A percentile compares a stretch with the other conserved stretches of the same genome.
Conservation (phyloP, 2,888 invertebrate species). For the Chloroclystis v-ata region DNA sequence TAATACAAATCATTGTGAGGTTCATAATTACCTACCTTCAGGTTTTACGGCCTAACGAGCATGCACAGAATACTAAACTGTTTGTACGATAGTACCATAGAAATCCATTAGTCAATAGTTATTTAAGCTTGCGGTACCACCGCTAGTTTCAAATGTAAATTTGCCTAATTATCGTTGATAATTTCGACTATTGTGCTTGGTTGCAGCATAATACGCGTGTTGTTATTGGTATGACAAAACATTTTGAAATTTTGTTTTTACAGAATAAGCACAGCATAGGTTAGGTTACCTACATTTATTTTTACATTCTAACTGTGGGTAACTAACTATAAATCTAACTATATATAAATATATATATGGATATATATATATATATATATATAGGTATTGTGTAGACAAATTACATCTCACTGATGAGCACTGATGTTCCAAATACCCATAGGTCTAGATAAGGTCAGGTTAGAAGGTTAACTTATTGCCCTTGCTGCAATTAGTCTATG, state of each 20-base stretch:
- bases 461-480: no score
- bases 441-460: no score
- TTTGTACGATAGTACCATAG: constrained; percentile 1
- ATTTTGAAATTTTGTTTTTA: not conserved
- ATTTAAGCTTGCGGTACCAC: constrained; percentile 19
- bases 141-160: constrained; percentile 28
- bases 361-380: no score
- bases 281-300: no score
- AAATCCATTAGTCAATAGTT: constrained; percentile 5
- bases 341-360: no score
- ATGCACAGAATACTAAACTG: constrained; percentile 6
- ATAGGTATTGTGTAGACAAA: no score
- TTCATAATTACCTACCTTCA: constrained; percentile 13
- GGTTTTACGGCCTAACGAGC: constrained; percentile 25
- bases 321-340: no score
- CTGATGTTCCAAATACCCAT: no score
- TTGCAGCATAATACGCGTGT: not conserved
- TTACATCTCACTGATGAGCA: no score
- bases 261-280: no score
- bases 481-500: no score
- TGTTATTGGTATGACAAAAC: not conserved
- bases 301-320: no score
- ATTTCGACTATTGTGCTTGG: constrained; percentile 20
- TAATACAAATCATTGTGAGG: constrained; percentile 16
- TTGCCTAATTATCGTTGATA: constrained; percentile 21